A percentile compares a stretch with the other conserved stretches of the same genome.
phyloP scores from a whole-genome alignment of 2,113 vertebrate genomes.

The Apeltes quadracus region DNA sequence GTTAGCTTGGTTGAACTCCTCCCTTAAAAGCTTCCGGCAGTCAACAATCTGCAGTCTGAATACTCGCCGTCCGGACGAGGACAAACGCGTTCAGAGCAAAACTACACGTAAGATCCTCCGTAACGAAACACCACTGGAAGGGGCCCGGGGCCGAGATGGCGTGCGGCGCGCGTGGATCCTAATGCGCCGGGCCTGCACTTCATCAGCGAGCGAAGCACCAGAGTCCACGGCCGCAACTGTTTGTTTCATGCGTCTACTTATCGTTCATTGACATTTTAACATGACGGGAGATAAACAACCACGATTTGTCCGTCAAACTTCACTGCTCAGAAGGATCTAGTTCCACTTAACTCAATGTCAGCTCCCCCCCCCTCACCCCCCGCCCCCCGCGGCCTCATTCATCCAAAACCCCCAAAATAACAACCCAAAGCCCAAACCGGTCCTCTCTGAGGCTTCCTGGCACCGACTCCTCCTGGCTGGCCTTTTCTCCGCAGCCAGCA shows the following conservation, averaged over 20 bases:
- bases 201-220: background rate
- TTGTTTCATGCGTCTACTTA: slow-evolving; percentile 18
- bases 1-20: background rate
- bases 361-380: slow-evolving; percentile 6
- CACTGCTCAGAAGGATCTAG: slow-evolving; percentile 60
- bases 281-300: slow-evolving; percentile 48
- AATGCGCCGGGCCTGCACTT: background rate
- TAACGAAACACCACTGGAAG: background rate
- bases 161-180: background rate
- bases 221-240: background rate
- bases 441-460: slow-evolving; percentile 69
- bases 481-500: slow-evolving; percentile 74
- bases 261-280: slow-evolving; percentile 55
- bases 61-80: background rate
- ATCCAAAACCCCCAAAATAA: slow-evolving; percentile 72
- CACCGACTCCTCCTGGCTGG: slow-evolving; percentile 68
- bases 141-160: too few relatives aligned
- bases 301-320: slow-evolving; percentile 61
- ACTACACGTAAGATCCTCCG: background rate
- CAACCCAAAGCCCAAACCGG: slow-evolving; percentile 63
- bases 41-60: too few relatives aligned
- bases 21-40: too few relatives aligned
- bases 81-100: background rate
- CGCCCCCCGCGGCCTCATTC: slow-evolving; percentile 42
- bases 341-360: slow-evolving; percentile 70